phyloP scores from a whole-genome alignment of 1,140 invertebrate genomes.

The Venturia canescens region DNA sequence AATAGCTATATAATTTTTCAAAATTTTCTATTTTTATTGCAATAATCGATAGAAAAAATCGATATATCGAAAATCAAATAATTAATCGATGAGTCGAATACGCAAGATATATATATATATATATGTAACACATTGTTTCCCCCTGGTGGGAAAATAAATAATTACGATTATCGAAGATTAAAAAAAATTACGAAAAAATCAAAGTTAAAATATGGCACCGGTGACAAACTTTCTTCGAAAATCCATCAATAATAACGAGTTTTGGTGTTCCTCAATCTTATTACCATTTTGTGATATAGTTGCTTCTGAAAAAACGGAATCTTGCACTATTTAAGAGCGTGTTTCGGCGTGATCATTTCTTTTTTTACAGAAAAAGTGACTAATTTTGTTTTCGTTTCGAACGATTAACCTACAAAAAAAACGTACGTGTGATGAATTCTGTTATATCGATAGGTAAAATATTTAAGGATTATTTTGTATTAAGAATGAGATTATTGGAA shows the following conservation, averaged over 20 bases:
- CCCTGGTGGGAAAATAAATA: too few species aligned
- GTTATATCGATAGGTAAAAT: background rate
- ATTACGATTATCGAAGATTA: too few species aligned
- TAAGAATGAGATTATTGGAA: too few species aligned
- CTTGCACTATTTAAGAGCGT: background rate
- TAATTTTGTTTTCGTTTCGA: background rate
- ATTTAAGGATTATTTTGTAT: too few species aligned
- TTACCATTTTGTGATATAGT: background rate
- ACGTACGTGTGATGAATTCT: background rate
- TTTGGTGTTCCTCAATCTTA: background rate
- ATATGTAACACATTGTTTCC: too few species aligned
- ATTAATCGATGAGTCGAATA: too few species aligned
- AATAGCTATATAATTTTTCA: too few species aligned
- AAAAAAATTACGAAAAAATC: too few species aligned
- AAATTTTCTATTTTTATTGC: too few species aligned
- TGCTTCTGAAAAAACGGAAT: background rate
- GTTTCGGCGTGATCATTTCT: background rate
- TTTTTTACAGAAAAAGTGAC: background rate
- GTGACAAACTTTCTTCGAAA: background rate
- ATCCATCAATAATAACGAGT: conserved; percentile 1
- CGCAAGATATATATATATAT: too few species aligned
- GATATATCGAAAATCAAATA: too few species aligned
- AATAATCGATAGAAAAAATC: too few species aligned
- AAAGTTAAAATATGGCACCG: conserved; percentile 4
- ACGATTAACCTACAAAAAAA: background rate